Percentiles rank a stretch among this genome's conserved stretches.
These are phyloP conservation scores for Drosophila eohydei DNA, from an alignment of 2,888 invertebrate species.

Conservation along the genomic window DNA sequence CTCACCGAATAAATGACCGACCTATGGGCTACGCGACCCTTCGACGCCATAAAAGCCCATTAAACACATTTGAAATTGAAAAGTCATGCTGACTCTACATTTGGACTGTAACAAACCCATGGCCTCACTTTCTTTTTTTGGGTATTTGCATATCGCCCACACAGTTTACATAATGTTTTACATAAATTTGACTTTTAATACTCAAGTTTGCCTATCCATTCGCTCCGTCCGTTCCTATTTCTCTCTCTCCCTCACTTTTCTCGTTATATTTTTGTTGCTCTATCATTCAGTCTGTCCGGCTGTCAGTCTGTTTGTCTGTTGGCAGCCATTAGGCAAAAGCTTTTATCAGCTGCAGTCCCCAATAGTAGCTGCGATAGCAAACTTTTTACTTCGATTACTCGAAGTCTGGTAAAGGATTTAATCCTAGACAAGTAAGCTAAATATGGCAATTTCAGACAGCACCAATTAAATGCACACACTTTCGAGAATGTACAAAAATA, in stretches of 20 bases:
- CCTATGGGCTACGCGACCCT: slow-evolving; percentile 4
- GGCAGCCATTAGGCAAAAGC: slow-evolving; percentile 55
- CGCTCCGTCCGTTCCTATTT: slow-evolving; percentile 17
- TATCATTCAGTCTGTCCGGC: slow-evolving; percentile 1
- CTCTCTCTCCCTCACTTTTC: not conserved
- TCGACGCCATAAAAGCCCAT: slow-evolving; percentile 51
- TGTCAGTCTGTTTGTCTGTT: slow-evolving; percentile 10
- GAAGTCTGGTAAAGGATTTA: slow-evolving; percentile 51
- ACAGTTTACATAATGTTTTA: slow-evolving; percentile 68
- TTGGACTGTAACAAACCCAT: slow-evolving; percentile 1
- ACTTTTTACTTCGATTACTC: slow-evolving; percentile 61
- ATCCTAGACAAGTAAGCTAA: slow-evolving; percentile 31
- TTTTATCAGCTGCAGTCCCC: slow-evolving; percentile 52
- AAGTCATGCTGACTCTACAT: slow-evolving; percentile 60
- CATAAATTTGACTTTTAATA: slow-evolving; percentile 77
- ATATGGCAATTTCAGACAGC: slow-evolving; percentile 7
- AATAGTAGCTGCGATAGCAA: slow-evolving; percentile 21
- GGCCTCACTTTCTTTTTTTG: slow-evolving; percentile 7
- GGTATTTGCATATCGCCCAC: slow-evolving; percentile 46
- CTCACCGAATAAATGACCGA: no score
- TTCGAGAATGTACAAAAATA: not conserved
- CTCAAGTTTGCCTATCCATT: slow-evolving; percentile 51
- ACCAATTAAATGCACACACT: slow-evolving; percentile 18
- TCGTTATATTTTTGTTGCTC: not conserved
- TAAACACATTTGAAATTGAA: slow-evolving; percentile 71